Base-by-base conservation (phyloP, 2,888 invertebrate genomes). In the Macaria notata region DNA sequence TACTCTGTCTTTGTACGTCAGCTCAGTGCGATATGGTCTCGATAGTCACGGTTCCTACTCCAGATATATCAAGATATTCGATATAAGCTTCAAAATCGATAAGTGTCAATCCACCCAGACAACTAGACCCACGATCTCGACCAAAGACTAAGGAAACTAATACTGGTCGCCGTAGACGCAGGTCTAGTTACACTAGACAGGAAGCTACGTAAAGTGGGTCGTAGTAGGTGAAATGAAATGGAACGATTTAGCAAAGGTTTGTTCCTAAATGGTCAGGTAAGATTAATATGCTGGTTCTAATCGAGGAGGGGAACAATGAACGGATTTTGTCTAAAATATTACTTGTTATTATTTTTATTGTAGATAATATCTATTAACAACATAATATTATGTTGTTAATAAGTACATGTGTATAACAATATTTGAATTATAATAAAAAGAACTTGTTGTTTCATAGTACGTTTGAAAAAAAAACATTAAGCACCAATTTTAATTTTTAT, bases 101-200 rank as follows among this genome's bases (percentile, higher is more conserved):
- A 46, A 47, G 36, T 53, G 44, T 56, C 38, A 47, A 44, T 41
- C 30, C 31, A 0, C 51, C 57, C 49, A 54, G 4, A 39, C 3
- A 5, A n/a, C 4, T 4, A 52, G 54, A 49, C 9, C 57, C 38
- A 29, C 36, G 33, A 43, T 46, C 46, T 36, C 7, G 7, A 6
- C n/a, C 5, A 4, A 38, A 19, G 43, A 38, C 0, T 29, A 31
- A 36, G 43, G 41, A 39, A 46, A 7, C 3, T 39, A 8, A 31
- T 42, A 9, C n/a, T n/a, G 19, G 9, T 19, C 6, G 33, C 38
- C 51, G 48, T 38, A 51, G 36, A 52, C 19, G 46, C 43, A 49
- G 54, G 19, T 57, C 57, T 44, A 31, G 44, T 31, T 49, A 46
- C 9, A 55, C n/a, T 61, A 51, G 54, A 49, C 49, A 46, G 4